Percentiles rank a stretch among this genome's conserved stretches.
Evolutionary conservation across 2,113 vertebrate species (phyloP).

Genomic region (Poeciliopsis prolifica): DNA sequence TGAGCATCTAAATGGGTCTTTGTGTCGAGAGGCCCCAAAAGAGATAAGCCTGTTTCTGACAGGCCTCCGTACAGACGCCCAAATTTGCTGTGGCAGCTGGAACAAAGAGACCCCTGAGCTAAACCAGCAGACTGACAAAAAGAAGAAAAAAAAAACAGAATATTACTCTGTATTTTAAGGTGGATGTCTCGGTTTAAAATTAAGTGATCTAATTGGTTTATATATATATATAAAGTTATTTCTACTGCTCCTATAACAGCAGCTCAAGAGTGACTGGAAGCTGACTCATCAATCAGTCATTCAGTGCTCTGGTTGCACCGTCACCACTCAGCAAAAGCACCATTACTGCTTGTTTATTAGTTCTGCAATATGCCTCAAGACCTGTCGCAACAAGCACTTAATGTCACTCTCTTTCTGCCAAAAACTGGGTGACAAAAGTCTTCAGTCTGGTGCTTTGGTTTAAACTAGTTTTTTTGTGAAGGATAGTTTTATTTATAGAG

Average conservation of each 20-base stretch:
- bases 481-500: too few relatives aligned
- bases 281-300: not conserved
- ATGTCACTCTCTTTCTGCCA: too few relatives aligned
- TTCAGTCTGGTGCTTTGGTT: too few relatives aligned
- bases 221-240: not conserved
- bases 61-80: conserved; percentile 73
- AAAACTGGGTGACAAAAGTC: too few relatives aligned
- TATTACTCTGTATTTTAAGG: conserved; percentile 29
- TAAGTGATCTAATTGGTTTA: conserved; percentile 33
- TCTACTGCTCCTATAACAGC: conserved; percentile 13
- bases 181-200: conserved; percentile 54
- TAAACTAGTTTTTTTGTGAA: too few relatives aligned
- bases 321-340: not conserved
- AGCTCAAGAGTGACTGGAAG: not conserved
- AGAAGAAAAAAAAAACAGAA: conserved; percentile 22
- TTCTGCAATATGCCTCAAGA: not conserved
- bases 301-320: not conserved
- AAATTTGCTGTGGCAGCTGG: conserved; percentile 80
- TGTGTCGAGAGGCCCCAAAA: conserved; percentile 72
- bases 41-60: conserved; percentile 81
- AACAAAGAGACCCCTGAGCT: conserved; percentile 74
- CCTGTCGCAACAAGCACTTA: too few relatives aligned
- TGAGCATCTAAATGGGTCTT: conserved; percentile 72
- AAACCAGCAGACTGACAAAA: conserved; percentile 52
- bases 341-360: not conserved